Base-by-base conservation (phyloP, 1,140 invertebrate genomes). In the Nasonia giraulti region DNA sequence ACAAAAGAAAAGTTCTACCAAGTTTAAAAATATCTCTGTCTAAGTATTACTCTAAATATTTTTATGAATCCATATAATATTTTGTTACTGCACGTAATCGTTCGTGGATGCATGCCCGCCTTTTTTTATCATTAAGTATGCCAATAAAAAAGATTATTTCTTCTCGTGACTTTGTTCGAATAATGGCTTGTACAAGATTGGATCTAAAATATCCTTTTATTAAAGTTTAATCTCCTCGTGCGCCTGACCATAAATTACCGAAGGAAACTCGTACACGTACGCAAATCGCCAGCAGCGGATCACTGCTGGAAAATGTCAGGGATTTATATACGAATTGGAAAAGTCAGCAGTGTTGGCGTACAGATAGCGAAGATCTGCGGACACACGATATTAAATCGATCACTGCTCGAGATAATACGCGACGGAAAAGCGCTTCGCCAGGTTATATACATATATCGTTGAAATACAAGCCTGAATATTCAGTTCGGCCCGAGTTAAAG, bases 301-400 rank as follows among this genome's bases (percentile, higher is more conserved):
- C 27, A 31, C 7, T 33, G 40, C 47, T 5, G 20, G 76, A 78
- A 31, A 66, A 66, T 62, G 17, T 78, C 76, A 44, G 6, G 17
- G 50, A 62, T 27, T 27, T 78, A 78, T 27, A n/a, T 17, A 37
- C 33, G 33, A 44, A 76, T 55, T 62, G 50, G n/a, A 62, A 62
- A 78, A 78, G 76, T 66, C 76, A 78, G 73, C 73, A 50, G 17
- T 50, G 37, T 47, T 47, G 40, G 44, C 44, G n/a, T 23, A 37
- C 10, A 47, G 74, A 75, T 62, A 33, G 47, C 47, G 31, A 33
- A 62, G 27, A 27, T n/a, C 31, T 31, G 47, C n/a, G 7, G 17
- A 20, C 55, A 62, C 47, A 4, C 17, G 50, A 55, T 78, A 78
- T 78, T 78, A 78, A 78, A 78, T 78, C 76, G 76, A 78, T 78